A percentile compares a stretch with the other conserved stretches of the same genome.
Evolutionary conservation across 2,113 vertebrate species (phyloP).

Genomic region (Solea solea): DNA sequence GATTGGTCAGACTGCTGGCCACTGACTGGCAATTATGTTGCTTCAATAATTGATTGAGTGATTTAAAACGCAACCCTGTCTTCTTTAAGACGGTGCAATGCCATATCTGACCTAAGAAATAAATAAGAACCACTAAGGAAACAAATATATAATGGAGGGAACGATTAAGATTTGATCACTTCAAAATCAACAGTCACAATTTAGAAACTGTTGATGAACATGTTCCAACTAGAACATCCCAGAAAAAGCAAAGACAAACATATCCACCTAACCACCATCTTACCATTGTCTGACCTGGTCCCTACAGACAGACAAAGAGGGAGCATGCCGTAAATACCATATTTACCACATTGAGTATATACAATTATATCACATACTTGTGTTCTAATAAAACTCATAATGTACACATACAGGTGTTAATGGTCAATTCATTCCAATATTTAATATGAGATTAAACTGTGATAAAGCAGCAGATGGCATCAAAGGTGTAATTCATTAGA

Average conservation of each 20-base stretch:
- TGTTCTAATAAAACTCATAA: neutral
- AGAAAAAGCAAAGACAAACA: conserved; percentile 36
- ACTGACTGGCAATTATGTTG: too few species aligned
- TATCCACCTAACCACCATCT: conserved; percentile 71
- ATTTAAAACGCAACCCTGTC: neutral
- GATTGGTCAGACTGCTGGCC: too few species aligned
- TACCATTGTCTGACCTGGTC: conserved; percentile 91
- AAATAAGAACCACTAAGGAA: neutral
- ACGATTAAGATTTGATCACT: neutral
- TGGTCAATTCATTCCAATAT: conserved; percentile 2
- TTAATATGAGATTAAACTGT: conserved; percentile 4
- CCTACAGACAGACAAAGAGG: conserved; percentile 86
- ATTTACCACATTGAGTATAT: neutral
- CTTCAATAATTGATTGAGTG: neutral
- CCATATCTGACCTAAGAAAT: neutral
- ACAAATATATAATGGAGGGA: neutral
- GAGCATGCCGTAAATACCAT: conserved; percentile 61
- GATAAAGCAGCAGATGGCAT: conserved; percentile 43
- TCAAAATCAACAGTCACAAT: neutral
- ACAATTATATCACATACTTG: neutral
- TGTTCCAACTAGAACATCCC: conserved; percentile 52
- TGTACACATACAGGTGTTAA: neutral
- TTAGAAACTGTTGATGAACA: neutral
- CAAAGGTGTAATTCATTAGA: conserved; percentile 33
- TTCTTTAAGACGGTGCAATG: neutral